Evolutionary conservation across 2,888 invertebrate genomes (phyloP).

Genomic region (Psylliodes chrysocephalus): DNA sequence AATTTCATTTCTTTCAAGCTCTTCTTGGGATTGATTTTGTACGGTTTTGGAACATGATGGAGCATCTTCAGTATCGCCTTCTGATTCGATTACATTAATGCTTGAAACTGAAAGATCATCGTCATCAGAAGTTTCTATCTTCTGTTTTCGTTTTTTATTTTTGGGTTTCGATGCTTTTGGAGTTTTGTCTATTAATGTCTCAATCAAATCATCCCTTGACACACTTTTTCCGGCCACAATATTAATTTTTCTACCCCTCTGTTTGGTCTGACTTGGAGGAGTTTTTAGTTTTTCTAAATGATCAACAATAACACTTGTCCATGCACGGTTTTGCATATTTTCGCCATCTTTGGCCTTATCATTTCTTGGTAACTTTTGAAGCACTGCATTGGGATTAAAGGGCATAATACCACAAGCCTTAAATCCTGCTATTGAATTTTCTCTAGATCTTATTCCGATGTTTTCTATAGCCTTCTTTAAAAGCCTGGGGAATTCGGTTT

Average conservation of each 20-base stretch:
- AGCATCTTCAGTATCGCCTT: neutral
- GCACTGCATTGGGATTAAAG: conserved; percentile 13
- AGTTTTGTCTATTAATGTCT: neutral
- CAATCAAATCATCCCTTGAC: neutral
- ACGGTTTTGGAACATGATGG: neutral
- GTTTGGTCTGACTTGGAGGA: too few relatives aligned
- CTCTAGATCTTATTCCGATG: conserved; percentile 8
- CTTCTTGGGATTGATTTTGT: neutral
- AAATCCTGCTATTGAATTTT: conserved; percentile 23
- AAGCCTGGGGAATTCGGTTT: conserved; percentile 8
- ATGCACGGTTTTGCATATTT: neutral
- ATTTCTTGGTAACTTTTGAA: conserved; percentile 14
- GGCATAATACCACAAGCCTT: too few relatives aligned
- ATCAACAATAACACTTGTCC: conserved; percentile 9
- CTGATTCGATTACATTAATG: neutral
- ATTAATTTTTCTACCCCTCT: too few relatives aligned
- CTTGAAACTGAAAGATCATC: neutral
- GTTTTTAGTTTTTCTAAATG: too few relatives aligned
- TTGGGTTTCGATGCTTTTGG: neutral
- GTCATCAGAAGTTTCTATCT: neutral
- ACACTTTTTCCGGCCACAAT: conserved; percentile 19
- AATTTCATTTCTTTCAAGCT: too few relatives aligned
- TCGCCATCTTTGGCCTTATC: neutral
- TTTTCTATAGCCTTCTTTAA: conserved; percentile 16
- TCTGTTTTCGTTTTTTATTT: conserved; percentile 9